These are phyloP conservation scores for Drepana arcuata DNA, from an alignment of 1,140 invertebrate genomes.

Conservation along the genomic window DNA sequence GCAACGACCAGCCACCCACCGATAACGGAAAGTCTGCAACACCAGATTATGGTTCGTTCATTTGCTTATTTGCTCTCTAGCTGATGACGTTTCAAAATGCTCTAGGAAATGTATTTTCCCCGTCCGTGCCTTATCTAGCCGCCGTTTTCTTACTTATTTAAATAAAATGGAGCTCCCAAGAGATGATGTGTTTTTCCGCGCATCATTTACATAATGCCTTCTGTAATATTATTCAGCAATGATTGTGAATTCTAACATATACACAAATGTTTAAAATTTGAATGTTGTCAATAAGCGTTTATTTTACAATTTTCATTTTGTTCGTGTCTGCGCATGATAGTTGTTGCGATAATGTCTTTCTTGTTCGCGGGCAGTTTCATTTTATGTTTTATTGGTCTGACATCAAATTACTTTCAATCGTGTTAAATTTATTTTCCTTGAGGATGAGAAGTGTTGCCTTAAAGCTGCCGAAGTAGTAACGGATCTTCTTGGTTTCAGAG, in stretches of 20 bases:
- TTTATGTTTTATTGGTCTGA: too few relatives aligned
- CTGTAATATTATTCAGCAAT: not conserved
- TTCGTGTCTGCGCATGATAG: slow-evolving; percentile 5
- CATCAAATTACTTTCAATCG: too few relatives aligned
- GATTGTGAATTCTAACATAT: too few relatives aligned
- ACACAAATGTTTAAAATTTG: too few relatives aligned
- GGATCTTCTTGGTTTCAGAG: too few relatives aligned
- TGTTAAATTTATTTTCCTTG: too few relatives aligned
- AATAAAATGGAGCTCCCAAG: slow-evolving; percentile 13
- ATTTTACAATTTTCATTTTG: slow-evolving; percentile 16
- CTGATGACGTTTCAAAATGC: slow-evolving; percentile 41
- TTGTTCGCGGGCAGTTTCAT: too few relatives aligned
- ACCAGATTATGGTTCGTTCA: slow-evolving; percentile 35
- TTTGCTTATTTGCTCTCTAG: slow-evolving; percentile 48
- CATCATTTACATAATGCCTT: not conserved
- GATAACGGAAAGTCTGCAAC: slow-evolving; percentile 47
- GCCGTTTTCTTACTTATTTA: slow-evolving; percentile 17
- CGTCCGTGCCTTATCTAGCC: slow-evolving; percentile 31
- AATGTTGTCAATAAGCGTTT: slow-evolving; percentile 8
- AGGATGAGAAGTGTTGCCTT: too few relatives aligned
- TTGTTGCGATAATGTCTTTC: slow-evolving; percentile 8
- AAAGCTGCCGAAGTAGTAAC: too few relatives aligned
- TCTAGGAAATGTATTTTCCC: slow-evolving; percentile 32
- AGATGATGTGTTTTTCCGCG: slow-evolving; percentile 9
- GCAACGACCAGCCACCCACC: slow-evolving; percentile 25